Evolutionary conservation across 2,113 vertebrate genomes (phyloP).

Genomic region (Microtus ochrogaster): DNA sequence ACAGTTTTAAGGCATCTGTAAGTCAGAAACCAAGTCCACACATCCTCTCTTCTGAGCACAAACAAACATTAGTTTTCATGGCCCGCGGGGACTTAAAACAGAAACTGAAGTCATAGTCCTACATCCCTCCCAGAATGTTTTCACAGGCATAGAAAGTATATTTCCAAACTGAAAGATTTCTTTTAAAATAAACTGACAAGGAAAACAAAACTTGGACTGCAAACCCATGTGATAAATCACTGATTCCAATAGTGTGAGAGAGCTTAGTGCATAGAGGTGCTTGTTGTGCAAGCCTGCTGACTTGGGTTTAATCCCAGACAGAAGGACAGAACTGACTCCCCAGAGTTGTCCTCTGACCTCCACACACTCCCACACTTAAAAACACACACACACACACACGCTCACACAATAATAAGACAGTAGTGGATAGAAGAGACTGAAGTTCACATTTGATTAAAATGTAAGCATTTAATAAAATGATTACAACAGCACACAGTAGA

Average conservation of each 20-base stretch:
- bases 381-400: not conserved
- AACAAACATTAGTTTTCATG: conserved; percentile 72
- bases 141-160: conserved; percentile 42
- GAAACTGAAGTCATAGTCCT: conserved; percentile 48
- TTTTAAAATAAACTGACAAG: not conserved
- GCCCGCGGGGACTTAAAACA: conserved; percentile 77
- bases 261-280: too few species aligned
- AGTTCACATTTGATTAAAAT: conserved; percentile 66
- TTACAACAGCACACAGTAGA: conserved; percentile 66
- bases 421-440: not conserved
- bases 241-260: not conserved
- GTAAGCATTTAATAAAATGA: conserved; percentile 77
- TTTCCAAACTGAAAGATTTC: conserved; percentile 47
- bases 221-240: not conserved
- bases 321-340: too few species aligned
- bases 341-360: not conserved
- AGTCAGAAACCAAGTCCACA: conserved; percentile 68
- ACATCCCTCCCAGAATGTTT: conserved; percentile 71
- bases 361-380: too few species aligned
- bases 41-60: conserved; percentile 50
- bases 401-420: not conserved
- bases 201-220: conserved; percentile 39
- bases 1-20: conserved; percentile 69
- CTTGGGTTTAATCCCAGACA: not conserved
- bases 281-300: not conserved